Evolutionary conservation across 2,888 invertebrate species (phyloP), one percentile per base, ranked within the genome.

Genomic region (Harpagoxenus sublaevis): DNA sequence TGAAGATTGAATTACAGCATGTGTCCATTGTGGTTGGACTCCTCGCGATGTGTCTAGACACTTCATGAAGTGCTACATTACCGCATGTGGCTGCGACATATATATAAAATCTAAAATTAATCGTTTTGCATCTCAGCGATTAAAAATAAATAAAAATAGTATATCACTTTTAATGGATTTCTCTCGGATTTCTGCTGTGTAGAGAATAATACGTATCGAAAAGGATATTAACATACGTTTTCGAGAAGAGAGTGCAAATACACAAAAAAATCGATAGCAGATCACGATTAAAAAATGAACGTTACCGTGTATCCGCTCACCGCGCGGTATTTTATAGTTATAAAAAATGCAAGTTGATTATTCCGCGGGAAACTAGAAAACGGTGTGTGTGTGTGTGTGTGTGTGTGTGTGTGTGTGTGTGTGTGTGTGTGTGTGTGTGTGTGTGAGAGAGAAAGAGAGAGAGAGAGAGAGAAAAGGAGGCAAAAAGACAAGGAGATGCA

Each of bases 261-360:
- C 23, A 31, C 5, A 55, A 60, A 78, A 78, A 57, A 66, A 62
- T 42, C 23, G 53, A 35, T 65, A 42, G 31, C 35, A 39, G 15
- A 70, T 65, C 42, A 45, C 18, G 39, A 62, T 75, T 60, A 71
- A 73, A 66, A 81, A 45, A 62, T 55, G 28, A 79, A 60, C 45
- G 65, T 42, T 66, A 39, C 53, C 53, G 53, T 48, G 28, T 70
- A 62, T 81, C 63, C 77, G 74, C 75, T 87, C 79, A 66, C 55
- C 35, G 28, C 18, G 48, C 66, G 82, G 23, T 15, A 53, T 23
- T 68, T 68, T n/a, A n/a, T n/a, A 51, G 18, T 55, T 74, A 35
- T 65, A 57, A 87, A 84, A 84, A 83, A 85, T 86, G 86, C 65
- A 63, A 77, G 66, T 68, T 42, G 28, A 62, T 82, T 66, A 84